Conservation (phyloP, 2,888 invertebrate genomes). For the Pristionchus maxplancki region DNA sequence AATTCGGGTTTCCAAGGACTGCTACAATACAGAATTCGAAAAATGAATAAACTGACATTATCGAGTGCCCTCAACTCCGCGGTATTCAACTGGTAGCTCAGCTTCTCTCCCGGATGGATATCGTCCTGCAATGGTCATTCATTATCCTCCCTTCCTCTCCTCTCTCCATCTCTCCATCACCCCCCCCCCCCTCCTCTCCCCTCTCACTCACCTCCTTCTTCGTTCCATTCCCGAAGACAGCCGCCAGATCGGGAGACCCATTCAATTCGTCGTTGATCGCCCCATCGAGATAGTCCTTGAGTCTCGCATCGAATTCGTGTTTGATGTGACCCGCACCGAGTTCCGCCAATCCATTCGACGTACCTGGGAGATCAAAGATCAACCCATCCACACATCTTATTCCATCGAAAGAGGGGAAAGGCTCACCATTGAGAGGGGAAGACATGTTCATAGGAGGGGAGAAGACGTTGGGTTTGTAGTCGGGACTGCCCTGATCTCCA, state of each 20-base stretch:
- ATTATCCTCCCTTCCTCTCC: background rate
- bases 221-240: conserved; percentile 5
- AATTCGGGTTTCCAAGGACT: background rate
- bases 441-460: conserved; percentile 11
- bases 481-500: conserved; percentile 49
- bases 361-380: background rate
- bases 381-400: background rate
- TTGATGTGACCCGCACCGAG: background rate
- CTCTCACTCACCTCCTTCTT: background rate
- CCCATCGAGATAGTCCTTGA: conserved; percentile 31
- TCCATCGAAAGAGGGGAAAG: background rate
- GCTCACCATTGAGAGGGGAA: conserved; percentile 44
- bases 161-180: background rate
- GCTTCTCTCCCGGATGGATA: background rate
- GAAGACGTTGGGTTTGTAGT: conserved; percentile 51
- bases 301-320: conserved; percentile 45
- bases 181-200: background rate
- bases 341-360: conserved; percentile 1
- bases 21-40: no score
- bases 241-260: conserved; percentile 27
- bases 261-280: conserved; percentile 38
- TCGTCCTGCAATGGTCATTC: conserved; percentile 48
- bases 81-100: conserved; percentile 67
- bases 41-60: conserved; percentile 49
- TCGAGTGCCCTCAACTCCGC: conserved; percentile 71